phyloP scores from a whole-genome alignment of 2,797 vertebrate species.

The Xiphorhynchus erythropygius region DNA sequence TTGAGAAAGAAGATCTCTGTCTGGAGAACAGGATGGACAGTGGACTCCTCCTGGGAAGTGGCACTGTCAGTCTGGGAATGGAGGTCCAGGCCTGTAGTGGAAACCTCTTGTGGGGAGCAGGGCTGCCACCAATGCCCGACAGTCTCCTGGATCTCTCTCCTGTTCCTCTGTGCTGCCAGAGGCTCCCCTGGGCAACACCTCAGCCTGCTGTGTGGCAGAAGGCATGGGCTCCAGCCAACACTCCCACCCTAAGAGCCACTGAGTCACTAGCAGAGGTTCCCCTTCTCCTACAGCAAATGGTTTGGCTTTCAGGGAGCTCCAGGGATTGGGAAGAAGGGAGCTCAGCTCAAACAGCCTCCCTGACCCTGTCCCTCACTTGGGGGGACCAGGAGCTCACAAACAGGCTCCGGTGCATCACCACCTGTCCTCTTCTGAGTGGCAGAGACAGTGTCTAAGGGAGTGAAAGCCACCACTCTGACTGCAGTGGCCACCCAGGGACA shows the following conservation, averaged over 20 bases:
- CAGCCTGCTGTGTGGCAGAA: fast-evolving
- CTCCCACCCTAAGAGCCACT: not conserved
- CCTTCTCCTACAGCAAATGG: not conserved
- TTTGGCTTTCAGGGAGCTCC: not conserved
- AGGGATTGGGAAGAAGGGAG: not conserved
- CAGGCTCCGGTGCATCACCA: not conserved
- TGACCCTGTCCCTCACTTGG: not conserved
- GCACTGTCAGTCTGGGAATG: not conserved
- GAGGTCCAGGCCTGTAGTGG: not conserved
- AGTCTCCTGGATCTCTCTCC: not conserved
- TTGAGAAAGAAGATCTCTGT: not conserved
- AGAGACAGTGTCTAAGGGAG: not conserved
- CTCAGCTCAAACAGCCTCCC: not conserved
- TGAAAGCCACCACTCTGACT: fast-evolving
- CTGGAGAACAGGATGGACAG: fast-evolving
- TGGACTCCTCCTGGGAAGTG: too few species aligned
- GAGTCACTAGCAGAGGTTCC: not conserved
- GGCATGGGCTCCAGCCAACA: fast-evolving
- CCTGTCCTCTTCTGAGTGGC: not conserved
- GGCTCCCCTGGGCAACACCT: not conserved
- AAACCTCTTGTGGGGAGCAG: not conserved
- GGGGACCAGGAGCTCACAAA: not conserved
- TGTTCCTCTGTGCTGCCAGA: not conserved
- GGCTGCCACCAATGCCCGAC: not conserved
- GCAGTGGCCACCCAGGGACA: not conserved